A percentile compares a stretch with the other conserved stretches of the same genome.
These are phyloP conservation scores for Anoplopoma fimbria DNA, from an alignment of 2,113 vertebrate genomes.

Conservation along the genomic window DNA sequence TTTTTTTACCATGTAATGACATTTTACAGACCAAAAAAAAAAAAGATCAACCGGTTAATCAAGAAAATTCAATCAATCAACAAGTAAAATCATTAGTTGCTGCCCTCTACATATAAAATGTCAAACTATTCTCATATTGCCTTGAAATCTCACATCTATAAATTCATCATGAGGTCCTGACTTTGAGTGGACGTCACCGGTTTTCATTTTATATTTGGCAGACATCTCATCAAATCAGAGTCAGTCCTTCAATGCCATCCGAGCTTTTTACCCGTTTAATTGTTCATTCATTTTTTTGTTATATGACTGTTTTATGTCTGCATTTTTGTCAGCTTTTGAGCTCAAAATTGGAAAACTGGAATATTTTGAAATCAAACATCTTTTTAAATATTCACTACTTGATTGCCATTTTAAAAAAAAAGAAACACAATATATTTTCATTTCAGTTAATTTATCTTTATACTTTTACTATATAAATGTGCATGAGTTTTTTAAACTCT, in stretches of 20 bases:
- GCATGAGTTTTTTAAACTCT: background rate
- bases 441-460: background rate
- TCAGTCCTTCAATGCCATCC: background rate
- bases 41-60: background rate
- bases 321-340: background rate
- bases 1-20: no score
- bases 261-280: background rate
- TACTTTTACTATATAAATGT: background rate
- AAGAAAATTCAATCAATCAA: background rate
- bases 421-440: background rate
- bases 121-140: no score
- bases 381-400: background rate
- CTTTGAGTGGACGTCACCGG: no score
- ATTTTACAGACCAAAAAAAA: no score
- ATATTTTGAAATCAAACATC: background rate
- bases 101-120: no score
- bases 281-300: background rate
- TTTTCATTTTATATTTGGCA: background rate
- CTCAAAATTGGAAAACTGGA: background rate
- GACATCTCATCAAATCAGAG: conserved; percentile 1
- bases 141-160: background rate
- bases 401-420: background rate
- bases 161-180: background rate
- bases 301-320: background rate
- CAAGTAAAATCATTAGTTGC: no score